Conservation (phyloP, 2,797 vertebrate species). For the Buceros bicornis region DNA sequence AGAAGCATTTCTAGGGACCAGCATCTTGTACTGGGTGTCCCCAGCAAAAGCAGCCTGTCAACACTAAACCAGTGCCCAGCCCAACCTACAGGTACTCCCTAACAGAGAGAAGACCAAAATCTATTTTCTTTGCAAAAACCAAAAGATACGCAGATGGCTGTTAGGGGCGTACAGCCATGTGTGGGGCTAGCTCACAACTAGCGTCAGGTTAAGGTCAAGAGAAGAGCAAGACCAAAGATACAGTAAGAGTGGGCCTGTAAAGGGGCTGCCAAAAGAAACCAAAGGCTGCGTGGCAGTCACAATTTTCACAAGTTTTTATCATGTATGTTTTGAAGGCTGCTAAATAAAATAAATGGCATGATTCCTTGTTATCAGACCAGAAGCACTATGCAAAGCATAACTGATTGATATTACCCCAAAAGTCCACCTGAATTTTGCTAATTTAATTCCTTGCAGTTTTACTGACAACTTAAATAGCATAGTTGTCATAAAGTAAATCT, state of each 20-base stretch:
- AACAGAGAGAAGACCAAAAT: not conserved
- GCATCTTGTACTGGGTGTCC: rapidly evolving
- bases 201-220: not conserved
- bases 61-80: not conserved
- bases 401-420: constrained; percentile 49
- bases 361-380: constrained; percentile 24
- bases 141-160: not conserved
- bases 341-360: constrained; percentile 59
- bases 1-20: not conserved
- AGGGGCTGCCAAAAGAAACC: not conserved
- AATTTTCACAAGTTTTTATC: not conserved
- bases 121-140: not conserved
- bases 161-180: not conserved
- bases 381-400: constrained; percentile 43
- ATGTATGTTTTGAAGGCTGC: not conserved
- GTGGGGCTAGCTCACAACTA: not conserved
- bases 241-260: not conserved
- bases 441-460: constrained; percentile 58
- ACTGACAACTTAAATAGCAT: constrained; percentile 35
- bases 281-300: not conserved
- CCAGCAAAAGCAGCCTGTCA: not conserved
- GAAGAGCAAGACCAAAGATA: not conserved
- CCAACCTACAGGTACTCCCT: no score
- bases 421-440: constrained; percentile 48
- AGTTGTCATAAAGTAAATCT: constrained; percentile 40